phyloP scores from a whole-genome alignment of 2,888 invertebrate genomes.

The Andrena camellia region DNA sequence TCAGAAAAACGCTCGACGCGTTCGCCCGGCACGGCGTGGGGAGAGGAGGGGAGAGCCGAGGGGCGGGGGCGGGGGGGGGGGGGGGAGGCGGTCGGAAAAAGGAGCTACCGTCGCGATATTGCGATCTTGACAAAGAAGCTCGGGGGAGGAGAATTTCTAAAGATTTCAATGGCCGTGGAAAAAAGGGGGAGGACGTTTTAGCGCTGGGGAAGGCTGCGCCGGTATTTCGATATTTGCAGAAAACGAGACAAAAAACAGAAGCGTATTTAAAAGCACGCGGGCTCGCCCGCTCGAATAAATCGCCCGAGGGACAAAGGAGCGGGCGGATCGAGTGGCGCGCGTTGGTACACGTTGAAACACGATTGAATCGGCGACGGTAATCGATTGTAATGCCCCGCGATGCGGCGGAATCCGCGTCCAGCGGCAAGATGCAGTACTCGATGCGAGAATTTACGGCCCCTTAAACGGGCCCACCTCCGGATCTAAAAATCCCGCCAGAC shows the following conservation, averaged over 20 bases:
- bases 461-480: too few species aligned
- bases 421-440: not conserved
- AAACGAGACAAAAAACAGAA: conserved; percentile 30
- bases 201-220: not conserved
- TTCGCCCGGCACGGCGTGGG: not conserved
- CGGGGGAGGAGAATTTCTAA: conserved; percentile 20
- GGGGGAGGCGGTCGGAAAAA: not conserved
- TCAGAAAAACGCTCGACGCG: conserved; percentile 25
- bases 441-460: not conserved
- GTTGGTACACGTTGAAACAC: conserved; percentile 16
- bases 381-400: conserved; percentile 16
- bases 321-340: conserved; percentile 2
- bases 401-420: conserved; percentile 10
- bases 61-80: too few species aligned
- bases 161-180: conserved; percentile 34
- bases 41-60: not conserved
- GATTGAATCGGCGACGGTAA: conserved; percentile 1
- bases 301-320: conserved; percentile 25
- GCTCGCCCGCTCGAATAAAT: conserved; percentile 24
- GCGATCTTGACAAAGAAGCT: conserved; percentile 25
- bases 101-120: not conserved
- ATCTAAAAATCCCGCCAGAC: too few species aligned
- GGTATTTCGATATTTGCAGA: conserved; percentile 41
- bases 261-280: conserved; percentile 24
- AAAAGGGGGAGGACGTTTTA: conserved; percentile 6